Base-by-base conservation (phyloP, 2,113 vertebrate genomes). In the Cercopithecus mona region DNA sequence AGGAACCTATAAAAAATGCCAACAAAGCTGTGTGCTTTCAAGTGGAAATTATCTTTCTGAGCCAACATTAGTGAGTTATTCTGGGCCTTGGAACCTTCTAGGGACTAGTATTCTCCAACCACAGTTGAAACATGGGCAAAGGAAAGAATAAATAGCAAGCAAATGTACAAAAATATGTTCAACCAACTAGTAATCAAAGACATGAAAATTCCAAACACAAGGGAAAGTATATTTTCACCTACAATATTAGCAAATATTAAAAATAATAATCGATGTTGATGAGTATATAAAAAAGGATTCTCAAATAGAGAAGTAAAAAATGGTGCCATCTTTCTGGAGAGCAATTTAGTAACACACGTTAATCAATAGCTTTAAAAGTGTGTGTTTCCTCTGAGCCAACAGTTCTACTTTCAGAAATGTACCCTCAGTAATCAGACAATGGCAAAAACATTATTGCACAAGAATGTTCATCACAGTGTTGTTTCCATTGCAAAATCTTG, bases 231-330 rank as follows among this genome's bases (percentile, higher is more conserved):
- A 75, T 94, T 90, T 66, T 2, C 92, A 86, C 27, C n/a, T 86
- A 52, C 3, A 57, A 82, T 64, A 83, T 79, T 64, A 92, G 16
- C 20, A 97, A 96, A 81, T 57, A 45, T 72, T 61, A 64, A 83
- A 73, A 88, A 40, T 64, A 70, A 83, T 43, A 80, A 10, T 64
- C 25, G 48, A 57, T 32, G 16, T 55, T 66, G 23, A 88, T 88
- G 16, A 92, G 3, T 43, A 0, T 66, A 45, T 66, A 45, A 84
- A 93, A 93, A 75, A 22, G 16, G 45, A 83, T 83, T 96, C 57
- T 94, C 43, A 94, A 79, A 79, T n/a, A 84, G 86, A 79, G 32
- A 92, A 72, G 27, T 83, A 94, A 45, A 93, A 96, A 88, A 82
- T 61, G 50, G 43, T 16, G 0, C n/a, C 76, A 20, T 82, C 32